Percentiles rank a stretch among this genome's conserved stretches.
Conservation (phyloP, 2,113 vertebrate genomes). For the Hippopotamus amphibius region DNA sequence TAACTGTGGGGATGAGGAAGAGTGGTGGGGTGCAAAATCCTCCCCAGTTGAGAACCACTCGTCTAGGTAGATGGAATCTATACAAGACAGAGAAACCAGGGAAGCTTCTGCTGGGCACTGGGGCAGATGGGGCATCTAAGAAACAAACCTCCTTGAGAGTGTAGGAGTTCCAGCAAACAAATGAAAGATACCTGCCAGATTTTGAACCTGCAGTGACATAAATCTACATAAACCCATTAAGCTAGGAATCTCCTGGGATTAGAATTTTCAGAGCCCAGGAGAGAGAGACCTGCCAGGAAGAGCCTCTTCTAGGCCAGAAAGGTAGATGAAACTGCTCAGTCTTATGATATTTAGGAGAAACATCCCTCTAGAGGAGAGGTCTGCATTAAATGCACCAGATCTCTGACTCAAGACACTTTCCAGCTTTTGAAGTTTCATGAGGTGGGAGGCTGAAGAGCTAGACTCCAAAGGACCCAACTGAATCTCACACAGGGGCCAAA, state of each 20-base stretch:
- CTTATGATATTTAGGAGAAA: background rate
- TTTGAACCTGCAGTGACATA: background rate
- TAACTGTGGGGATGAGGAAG: fast-evolving
- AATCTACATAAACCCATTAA: background rate
- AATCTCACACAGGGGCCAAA: background rate
- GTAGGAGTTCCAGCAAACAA: background rate
- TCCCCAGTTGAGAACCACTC: background rate
- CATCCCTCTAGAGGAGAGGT: fast-evolving
- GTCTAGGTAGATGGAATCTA: background rate
- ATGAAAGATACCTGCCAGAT: background rate
- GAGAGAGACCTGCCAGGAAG: background rate
- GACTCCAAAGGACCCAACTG: background rate
- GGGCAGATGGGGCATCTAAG: background rate
- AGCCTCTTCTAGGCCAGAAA: background rate
- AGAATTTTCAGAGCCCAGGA: background rate
- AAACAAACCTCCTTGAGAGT: background rate
- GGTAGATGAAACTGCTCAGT: background rate
- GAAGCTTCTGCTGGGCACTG: background rate
- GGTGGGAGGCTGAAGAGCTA: background rate
- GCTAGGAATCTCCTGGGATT: background rate
- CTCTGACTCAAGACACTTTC: background rate
- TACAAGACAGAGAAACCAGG: background rate
- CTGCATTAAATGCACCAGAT: background rate
- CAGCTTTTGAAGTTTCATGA: background rate
- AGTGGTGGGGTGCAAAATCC: background rate